These are phyloP conservation scores for Valencia hispanica DNA, from an alignment of 2,797 vertebrate species.

Conservation along the genomic window DNA sequence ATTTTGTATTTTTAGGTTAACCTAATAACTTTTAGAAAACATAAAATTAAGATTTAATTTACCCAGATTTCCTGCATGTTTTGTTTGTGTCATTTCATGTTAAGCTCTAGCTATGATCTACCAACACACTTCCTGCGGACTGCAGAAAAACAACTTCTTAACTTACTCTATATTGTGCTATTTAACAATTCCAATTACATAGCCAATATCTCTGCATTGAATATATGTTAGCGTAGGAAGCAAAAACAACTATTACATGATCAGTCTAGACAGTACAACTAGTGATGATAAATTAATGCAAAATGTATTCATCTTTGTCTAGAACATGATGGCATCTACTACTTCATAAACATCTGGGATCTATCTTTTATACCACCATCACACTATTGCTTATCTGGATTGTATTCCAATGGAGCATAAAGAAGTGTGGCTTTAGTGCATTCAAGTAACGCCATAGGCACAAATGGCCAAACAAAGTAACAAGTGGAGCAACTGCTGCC, in stretches of 20 bases:
- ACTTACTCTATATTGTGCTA: constrained; percentile 25
- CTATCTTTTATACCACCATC: neutral
- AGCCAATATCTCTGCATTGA: constrained; percentile 12
- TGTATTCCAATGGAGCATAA: neutral
- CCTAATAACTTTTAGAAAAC: neutral
- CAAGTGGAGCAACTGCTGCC: neutral
- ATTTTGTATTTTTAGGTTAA: neutral
- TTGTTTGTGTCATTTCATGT: constrained; percentile 10
- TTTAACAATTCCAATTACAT: constrained; percentile 22
- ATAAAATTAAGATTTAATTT: neutral
- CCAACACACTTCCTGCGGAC: neutral
- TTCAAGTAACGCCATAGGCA: neutral
- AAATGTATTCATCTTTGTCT: neutral
- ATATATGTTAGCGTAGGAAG: constrained; percentile 7
- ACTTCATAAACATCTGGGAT: neutral
- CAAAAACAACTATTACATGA: constrained; percentile 30
- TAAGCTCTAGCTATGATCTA: constrained; percentile 4
- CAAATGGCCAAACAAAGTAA: neutral
- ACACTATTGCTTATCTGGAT: neutral
- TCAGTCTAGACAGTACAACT: constrained; percentile 7
- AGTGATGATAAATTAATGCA: neutral
- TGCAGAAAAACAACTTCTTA: constrained; percentile 4
- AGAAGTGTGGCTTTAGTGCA: neutral
- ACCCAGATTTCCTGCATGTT: constrained; percentile 5
- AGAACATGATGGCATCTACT: neutral